These are phyloP conservation scores for Sepioteuthis lessoniana DNA, from an alignment of 2,888 invertebrate species.

Conservation along the genomic window DNA sequence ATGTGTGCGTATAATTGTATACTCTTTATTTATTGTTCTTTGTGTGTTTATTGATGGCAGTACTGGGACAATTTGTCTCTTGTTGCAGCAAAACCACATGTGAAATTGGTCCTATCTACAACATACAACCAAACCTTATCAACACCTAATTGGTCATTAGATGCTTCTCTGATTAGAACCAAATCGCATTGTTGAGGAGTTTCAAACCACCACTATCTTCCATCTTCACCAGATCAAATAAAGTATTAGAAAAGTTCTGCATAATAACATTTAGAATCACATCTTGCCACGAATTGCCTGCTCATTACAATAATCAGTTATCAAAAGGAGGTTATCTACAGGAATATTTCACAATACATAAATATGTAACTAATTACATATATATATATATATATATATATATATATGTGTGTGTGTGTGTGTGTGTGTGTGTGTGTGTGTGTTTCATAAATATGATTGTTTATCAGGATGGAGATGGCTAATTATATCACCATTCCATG, in stretches of 20 bases:
- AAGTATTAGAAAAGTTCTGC: constrained; percentile 25
- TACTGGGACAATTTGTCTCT: neutral
- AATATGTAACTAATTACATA: neutral
- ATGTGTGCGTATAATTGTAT: neutral
- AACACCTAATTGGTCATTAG: neutral
- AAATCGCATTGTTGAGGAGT: neutral
- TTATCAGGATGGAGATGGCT: too few species aligned
- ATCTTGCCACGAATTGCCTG: neutral
- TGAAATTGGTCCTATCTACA: neutral
- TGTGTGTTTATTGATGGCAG: neutral
- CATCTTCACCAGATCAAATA: constrained; percentile 14
- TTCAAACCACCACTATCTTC: neutral
- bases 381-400: neutral
- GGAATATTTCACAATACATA: neutral
- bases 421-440: neutral
- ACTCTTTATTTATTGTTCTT: neutral
- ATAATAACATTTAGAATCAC: neutral
- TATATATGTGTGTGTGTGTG: neutral
- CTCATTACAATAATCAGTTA: constrained; percentile 10
- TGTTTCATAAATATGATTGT: too few species aligned
- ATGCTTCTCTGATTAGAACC: neutral
- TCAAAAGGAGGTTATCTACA: constrained; percentile 10
- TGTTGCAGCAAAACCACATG: neutral
- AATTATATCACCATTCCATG: too few species aligned
- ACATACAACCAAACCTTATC: neutral